These are phyloP conservation scores for Diachrysia chrysitis DNA, from an alignment of 2,888 invertebrate genomes.

Conservation along the genomic window DNA sequence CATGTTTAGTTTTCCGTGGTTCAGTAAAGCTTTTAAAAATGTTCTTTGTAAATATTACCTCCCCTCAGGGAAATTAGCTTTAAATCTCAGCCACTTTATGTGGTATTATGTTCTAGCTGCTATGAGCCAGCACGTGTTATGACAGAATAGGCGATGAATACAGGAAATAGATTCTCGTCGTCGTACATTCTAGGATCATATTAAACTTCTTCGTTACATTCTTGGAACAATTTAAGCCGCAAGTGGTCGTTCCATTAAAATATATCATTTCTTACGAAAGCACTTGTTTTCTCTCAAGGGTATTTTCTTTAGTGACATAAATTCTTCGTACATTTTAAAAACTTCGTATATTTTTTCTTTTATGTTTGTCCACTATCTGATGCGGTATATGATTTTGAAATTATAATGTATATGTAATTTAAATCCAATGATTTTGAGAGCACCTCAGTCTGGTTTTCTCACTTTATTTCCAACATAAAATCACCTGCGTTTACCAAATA, in stretches of 20 bases:
- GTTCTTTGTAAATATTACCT: constrained; percentile 43
- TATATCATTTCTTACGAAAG: not conserved
- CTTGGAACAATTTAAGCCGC: constrained; percentile 11
- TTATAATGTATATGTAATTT: not conserved
- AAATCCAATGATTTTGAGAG: not conserved
- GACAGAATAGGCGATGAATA: constrained; percentile 12
- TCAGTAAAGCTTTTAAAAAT: constrained; percentile 29
- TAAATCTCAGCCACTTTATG: constrained; percentile 40
- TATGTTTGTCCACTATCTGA: not conserved
- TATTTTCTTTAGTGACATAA: not conserved
- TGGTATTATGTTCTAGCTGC: constrained; percentile 31
- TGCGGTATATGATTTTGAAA: too few relatives aligned
- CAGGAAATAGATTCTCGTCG: constrained; percentile 2
- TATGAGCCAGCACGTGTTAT: constrained; percentile 24
- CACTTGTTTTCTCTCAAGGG: constrained; percentile 1
- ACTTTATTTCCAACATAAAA: constrained; percentile 2
- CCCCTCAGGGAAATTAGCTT: constrained; percentile 52
- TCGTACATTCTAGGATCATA: not conserved
- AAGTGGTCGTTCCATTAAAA: not conserved
- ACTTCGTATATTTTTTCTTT: not conserved
- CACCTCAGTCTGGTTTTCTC: not conserved
- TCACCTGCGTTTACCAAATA: constrained; percentile 38
- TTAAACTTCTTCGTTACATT: constrained; percentile 5
- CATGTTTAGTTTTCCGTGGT: constrained; percentile 11
- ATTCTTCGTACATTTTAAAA: not conserved